Percentiles rank a stretch among this genome's conserved stretches.
Conservation (phyloP, 2,113 vertebrate species). For the Vireo altiloquus region DNA sequence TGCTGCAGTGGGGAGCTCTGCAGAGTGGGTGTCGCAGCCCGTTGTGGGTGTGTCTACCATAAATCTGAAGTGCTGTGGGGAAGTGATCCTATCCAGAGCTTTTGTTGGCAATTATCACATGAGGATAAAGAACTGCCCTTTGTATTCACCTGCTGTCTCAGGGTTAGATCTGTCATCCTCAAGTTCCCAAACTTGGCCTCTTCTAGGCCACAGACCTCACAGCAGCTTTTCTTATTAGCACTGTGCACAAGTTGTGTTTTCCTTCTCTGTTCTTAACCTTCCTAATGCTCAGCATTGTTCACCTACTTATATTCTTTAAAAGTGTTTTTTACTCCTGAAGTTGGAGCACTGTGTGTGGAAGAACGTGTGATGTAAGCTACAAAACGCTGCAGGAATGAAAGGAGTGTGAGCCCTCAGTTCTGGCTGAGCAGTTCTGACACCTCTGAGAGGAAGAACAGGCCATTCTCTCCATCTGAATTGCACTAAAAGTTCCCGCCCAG, state of each 20-base stretch:
- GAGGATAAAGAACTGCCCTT: background rate
- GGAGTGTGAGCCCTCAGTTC: background rate
- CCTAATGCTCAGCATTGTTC: background rate
- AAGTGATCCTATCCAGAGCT: background rate
- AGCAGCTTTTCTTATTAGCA: background rate
- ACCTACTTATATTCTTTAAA: background rate
- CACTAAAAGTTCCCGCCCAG: background rate
- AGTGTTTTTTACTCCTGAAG: background rate
- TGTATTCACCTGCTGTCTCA: background rate
- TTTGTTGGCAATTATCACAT: background rate
- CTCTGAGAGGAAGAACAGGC: background rate
- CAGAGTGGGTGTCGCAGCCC: background rate
- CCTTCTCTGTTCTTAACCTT: background rate
- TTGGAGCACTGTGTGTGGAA: background rate
- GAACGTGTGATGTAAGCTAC: background rate
- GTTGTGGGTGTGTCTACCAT: background rate
- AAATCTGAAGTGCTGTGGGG: background rate
- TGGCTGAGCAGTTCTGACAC: background rate
- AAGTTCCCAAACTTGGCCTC: background rate
- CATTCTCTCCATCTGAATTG: background rate
- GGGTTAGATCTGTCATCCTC: background rate
- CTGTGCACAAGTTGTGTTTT: background rate
- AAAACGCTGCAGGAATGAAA: background rate
- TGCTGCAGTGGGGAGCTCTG: background rate
- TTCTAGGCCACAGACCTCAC: background rate